Conservation (phyloP, 64 coral and sea anemone species). For the Stichodactyla mertensii region DNA sequence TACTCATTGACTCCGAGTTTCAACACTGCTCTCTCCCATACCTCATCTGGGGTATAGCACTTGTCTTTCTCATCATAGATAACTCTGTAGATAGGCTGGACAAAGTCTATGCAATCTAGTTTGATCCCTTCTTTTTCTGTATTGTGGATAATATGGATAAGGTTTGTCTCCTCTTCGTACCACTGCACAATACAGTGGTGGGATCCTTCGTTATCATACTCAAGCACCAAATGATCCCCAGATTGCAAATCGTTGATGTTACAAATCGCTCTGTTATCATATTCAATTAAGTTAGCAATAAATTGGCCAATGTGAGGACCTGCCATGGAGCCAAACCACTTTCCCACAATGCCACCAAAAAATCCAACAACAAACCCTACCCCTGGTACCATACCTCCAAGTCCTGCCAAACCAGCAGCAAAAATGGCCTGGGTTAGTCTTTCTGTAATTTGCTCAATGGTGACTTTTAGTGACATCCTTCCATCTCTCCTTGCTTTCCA, state of each 20-base stretch:
- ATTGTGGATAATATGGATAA: conserved; percentile 33
- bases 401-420: neutral
- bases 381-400: conserved; percentile 16
- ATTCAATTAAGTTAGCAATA: conserved; percentile 6
- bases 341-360: conserved; percentile 13
- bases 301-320: conserved; percentile 17
- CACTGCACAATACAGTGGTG: conserved; percentile 37
- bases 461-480: neutral
- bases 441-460: conserved; percentile 11
- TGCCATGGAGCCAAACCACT: conserved; percentile 3
- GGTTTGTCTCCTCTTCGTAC: conserved; percentile 16
- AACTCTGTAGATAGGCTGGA: conserved; percentile 27
- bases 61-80: conserved; percentile 19
- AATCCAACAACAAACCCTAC: conserved; percentile 17
- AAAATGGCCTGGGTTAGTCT: conserved; percentile 18
- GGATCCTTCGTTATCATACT: conserved; percentile 9
- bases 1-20: conserved; percentile 4
- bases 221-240: conserved; percentile 19
- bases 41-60: neutral
- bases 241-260: conserved; percentile 18
- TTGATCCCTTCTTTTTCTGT: conserved; percentile 19
- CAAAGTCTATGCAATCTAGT: conserved; percentile 33
- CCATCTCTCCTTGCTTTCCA: conserved; percentile 21
- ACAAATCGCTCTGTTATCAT: conserved; percentile 17
- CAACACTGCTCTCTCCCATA: conserved; percentile 13